Evolutionary conservation across 2,797 vertebrate species (phyloP).

Genomic region (Loriculus beryllinus): DNA sequence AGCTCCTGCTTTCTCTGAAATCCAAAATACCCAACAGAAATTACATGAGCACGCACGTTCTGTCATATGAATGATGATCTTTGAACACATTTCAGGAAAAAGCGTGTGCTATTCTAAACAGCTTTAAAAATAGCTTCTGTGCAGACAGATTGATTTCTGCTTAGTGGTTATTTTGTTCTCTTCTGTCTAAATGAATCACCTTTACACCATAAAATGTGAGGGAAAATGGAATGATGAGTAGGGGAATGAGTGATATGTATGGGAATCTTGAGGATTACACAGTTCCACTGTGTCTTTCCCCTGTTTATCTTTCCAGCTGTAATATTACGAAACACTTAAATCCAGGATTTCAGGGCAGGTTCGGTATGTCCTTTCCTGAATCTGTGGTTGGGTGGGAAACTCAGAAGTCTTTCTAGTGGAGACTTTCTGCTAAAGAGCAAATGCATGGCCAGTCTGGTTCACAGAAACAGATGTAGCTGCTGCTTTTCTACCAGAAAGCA

Average conservation of each 20-base stretch:
- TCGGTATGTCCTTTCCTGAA: conserved; percentile 31
- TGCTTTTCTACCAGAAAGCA: conserved; percentile 16
- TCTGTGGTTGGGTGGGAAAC: not conserved
- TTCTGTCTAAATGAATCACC: conserved; percentile 23
- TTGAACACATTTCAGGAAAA: conserved; percentile 55
- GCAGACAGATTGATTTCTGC: conserved; percentile 44
- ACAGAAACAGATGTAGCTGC: not conserved
- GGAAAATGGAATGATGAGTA: not conserved
- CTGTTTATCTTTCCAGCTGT: conserved; percentile 61
- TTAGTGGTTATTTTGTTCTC: not conserved
- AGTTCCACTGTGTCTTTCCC: not conserved
- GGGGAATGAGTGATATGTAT: not conserved
- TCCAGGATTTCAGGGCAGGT: conserved; percentile 20
- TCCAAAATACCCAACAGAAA: not conserved
- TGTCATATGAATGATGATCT: not conserved
- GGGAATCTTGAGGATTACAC: not conserved
- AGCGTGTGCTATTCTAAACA: conserved; percentile 31
- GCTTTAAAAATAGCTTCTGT: conserved; percentile 45
- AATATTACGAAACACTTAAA: not conserved
- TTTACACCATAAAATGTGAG: not conserved
- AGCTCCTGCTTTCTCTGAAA: not conserved
- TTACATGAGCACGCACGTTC: not conserved
- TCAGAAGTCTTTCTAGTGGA: not conserved
- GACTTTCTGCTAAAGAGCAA: conserved; percentile 56
- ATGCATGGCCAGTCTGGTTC: not conserved